Evolutionary conservation across 2,797 vertebrate species (phyloP).

Genomic region (Pithecia hirsuta): DNA sequence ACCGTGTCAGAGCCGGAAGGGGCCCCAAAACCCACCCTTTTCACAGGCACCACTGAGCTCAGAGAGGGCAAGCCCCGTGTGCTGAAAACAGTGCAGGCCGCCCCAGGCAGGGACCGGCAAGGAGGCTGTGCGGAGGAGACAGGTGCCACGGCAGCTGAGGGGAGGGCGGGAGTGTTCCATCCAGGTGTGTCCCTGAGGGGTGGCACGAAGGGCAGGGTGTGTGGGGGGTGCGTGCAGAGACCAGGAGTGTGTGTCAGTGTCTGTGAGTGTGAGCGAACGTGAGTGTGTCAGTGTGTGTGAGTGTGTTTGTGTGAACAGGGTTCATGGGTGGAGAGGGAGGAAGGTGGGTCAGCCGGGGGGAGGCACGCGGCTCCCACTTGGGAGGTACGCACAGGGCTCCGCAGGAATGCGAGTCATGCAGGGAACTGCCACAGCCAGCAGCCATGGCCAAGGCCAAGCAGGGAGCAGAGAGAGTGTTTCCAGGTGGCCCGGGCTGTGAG

Average conservation of each 20-base stretch:
- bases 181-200: accelerated
- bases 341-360: not conserved
- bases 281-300: not conserved
- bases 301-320: not conserved
- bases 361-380: not conserved
- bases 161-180: not conserved
- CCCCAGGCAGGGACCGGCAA: not conserved
- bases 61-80: not conserved
- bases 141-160: not conserved
- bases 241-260: not conserved
- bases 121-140: not conserved
- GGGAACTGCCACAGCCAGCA: not conserved
- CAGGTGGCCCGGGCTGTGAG: not conserved
- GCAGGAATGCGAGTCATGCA: slow-evolving; percentile 67
- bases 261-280: not conserved
- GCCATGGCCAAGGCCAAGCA: not conserved
- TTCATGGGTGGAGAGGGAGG: not conserved
- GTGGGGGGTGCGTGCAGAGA: not conserved
- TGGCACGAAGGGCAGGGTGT: not conserved
- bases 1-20: not conserved
- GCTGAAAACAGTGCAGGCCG: not conserved
- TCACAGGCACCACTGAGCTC: not conserved
- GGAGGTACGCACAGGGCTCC: not conserved
- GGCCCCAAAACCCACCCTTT: not conserved
- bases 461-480: not conserved